Percentiles rank a stretch among this genome's conserved stretches.
These are phyloP conservation scores for Parnassius smintheus DNA, from an alignment of 2,888 invertebrate genomes.

Conservation along the genomic window DNA sequence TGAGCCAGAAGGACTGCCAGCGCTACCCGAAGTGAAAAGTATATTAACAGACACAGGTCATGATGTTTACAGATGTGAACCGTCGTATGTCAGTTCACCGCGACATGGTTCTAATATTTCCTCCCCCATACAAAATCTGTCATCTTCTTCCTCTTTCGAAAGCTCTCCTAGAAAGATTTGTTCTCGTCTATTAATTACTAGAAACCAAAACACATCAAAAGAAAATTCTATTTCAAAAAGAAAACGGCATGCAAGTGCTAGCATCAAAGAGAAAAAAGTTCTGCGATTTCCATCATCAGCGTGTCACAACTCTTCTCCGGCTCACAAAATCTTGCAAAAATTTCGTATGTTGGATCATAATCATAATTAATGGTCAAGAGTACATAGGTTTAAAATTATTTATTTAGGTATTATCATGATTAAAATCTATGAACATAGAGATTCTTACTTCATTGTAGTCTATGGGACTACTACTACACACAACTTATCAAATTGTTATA, in stretches of 20 bases:
- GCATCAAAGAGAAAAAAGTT: slow-evolving; percentile 2
- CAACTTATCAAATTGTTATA: too few relatives aligned
- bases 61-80: slow-evolving; percentile 53
- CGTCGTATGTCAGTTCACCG: slow-evolving; percentile 57
- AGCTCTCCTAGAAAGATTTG: slow-evolving; percentile 55
- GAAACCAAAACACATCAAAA: slow-evolving; percentile 40
- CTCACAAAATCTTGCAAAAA: slow-evolving; percentile 57
- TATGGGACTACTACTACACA: too few relatives aligned
- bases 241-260: slow-evolving; percentile 16
- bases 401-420: too few relatives aligned
- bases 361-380: slow-evolving; percentile 34
- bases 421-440: too few relatives aligned
- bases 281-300: slow-evolving; percentile 50
- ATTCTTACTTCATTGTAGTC: too few relatives aligned
- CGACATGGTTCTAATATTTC: slow-evolving; percentile 49
- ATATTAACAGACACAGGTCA: slow-evolving; percentile 37
- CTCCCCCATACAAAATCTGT: slow-evolving; percentile 43
- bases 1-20: slow-evolving; percentile 50
- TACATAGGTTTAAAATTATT: too few relatives aligned
- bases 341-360: slow-evolving; percentile 53
- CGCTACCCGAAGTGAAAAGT: slow-evolving; percentile 50
- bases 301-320: slow-evolving; percentile 44
- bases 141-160: slow-evolving; percentile 52
- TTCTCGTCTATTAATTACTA: slow-evolving; percentile 50
- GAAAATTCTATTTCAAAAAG: slow-evolving; percentile 38